These are phyloP conservation scores for Picus viridis DNA, from an alignment of 2,797 vertebrate genomes.

Conservation along the genomic window DNA sequence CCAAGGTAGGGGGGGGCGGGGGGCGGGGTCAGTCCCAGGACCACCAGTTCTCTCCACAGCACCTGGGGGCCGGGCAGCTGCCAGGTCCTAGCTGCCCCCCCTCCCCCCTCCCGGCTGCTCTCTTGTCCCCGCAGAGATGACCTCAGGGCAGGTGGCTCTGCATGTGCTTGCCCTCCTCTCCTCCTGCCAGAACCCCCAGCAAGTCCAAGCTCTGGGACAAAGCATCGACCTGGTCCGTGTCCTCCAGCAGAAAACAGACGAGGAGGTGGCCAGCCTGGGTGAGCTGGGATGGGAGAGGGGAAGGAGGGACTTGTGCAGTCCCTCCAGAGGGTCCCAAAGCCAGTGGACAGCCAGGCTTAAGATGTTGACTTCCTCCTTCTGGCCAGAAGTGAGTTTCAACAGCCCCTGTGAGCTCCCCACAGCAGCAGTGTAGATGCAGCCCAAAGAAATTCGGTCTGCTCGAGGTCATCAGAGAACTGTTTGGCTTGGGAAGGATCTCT, in stretches of 20 bases:
- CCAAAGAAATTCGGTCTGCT: too few species aligned
- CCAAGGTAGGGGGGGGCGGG: background rate
- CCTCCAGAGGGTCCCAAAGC: too few species aligned
- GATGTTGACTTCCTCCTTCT: too few species aligned
- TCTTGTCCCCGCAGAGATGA: conserved; percentile 61
- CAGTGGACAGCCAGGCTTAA: too few species aligned
- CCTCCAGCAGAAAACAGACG: conserved; percentile 61
- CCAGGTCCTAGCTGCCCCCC: background rate
- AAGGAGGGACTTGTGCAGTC: too few species aligned
- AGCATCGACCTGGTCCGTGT: background rate
- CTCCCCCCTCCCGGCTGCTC: background rate
- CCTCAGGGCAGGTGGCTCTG: conserved; percentile 72
- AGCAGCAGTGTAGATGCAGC: too few species aligned
- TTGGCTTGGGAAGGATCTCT: too few species aligned
- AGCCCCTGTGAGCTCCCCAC: too few species aligned
- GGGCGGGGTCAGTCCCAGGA: background rate
- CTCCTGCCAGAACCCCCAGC: conserved; percentile 64
- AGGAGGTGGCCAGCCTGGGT: conserved; percentile 62
- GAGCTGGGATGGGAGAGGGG: background rate
- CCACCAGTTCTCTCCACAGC: background rate
- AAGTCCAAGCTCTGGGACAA: background rate
- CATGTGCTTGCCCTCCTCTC: conserved; percentile 73
- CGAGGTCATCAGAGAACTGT: too few species aligned
- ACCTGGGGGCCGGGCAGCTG: background rate
- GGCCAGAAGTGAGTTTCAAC: too few species aligned